These are phyloP conservation scores for Centruroides sculpturatus DNA, from an alignment of 1,140 invertebrate genomes.

Conservation along the genomic window DNA sequence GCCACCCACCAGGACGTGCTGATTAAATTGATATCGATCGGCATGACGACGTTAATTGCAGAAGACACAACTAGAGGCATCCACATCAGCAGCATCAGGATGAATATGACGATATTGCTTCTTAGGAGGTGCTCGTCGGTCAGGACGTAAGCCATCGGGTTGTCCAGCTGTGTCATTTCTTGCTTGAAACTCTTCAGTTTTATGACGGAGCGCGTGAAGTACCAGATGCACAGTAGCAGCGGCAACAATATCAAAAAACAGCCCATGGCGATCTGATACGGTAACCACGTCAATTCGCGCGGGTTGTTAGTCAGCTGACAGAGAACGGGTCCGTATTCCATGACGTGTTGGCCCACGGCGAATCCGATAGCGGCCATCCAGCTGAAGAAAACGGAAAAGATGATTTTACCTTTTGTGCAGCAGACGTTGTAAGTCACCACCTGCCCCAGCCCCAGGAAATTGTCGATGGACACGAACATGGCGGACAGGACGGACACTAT, in stretches of 20 bases:
- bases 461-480: slow-evolving; percentile 44
- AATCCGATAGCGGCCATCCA: slow-evolving; percentile 35
- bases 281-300: slow-evolving; percentile 12
- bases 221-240: slow-evolving; percentile 23
- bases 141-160: slow-evolving; percentile 2
- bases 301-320: slow-evolving; percentile 4
- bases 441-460: slow-evolving; percentile 15
- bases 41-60: slow-evolving; percentile 35
- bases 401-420: slow-evolving; percentile 17
- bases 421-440: slow-evolving; percentile 13
- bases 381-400: slow-evolving; percentile 37
- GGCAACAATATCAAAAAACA: slow-evolving; percentile 22
- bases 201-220: slow-evolving; percentile 44
- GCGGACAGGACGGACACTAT: slow-evolving; percentile 48
- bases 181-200: slow-evolving; percentile 26
- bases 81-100: slow-evolving; percentile 50
- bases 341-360: slow-evolving; percentile 36
- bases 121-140: slow-evolving; percentile 43
- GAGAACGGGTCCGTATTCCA: slow-evolving; percentile 26
- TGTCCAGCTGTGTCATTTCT: slow-evolving; percentile 7
- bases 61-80: slow-evolving; percentile 45
- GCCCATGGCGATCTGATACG: slow-evolving; percentile 9
- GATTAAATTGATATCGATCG: slow-evolving; percentile 33
- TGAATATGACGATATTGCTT: slow-evolving; percentile 47
- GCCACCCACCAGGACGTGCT: slow-evolving; percentile 52